phyloP scores from a whole-genome alignment of 2,888 invertebrate species.

The Epinotia nisella region DNA sequence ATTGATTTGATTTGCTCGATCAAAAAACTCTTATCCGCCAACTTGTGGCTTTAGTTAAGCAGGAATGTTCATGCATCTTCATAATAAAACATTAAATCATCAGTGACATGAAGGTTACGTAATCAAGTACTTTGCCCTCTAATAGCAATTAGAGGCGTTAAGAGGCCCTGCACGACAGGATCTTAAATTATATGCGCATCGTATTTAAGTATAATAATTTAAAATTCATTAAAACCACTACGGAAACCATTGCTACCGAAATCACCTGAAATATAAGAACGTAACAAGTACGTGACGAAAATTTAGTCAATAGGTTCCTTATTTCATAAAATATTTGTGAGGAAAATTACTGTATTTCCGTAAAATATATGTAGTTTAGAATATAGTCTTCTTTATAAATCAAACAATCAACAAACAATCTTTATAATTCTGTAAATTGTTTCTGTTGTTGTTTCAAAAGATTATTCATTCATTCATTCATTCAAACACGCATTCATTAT shows the following conservation, averaged over 20 bases:
- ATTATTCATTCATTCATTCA: too few relatives aligned
- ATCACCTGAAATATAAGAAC: too few relatives aligned
- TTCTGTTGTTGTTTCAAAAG: too few relatives aligned
- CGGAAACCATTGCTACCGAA: background rate
- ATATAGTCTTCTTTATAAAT: too few relatives aligned
- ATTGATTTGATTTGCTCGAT: background rate
- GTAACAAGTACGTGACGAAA: too few relatives aligned
- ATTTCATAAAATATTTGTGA: background rate
- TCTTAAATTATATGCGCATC: conserved; percentile 17
- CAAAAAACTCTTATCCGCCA: background rate
- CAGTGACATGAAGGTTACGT: conserved; percentile 33
- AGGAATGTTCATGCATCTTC: conserved; percentile 1
- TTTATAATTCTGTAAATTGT: too few relatives aligned
- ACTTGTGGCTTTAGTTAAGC: conserved; percentile 5
- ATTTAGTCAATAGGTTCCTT: too few relatives aligned
- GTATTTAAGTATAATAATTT: conserved; percentile 7
- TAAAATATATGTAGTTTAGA: too few relatives aligned
- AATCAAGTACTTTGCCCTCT: conserved; percentile 35
- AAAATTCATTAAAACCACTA: background rate
- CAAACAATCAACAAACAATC: too few relatives aligned
- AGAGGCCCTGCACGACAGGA: conserved; percentile 10
- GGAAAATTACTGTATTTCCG: too few relatives aligned
- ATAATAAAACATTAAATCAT: conserved; percentile 27
- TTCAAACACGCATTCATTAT: background rate
- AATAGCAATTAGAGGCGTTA: conserved; percentile 20